These are phyloP conservation scores for Stomatorhinus walkeri DNA, from an alignment of 2,797 vertebrate species.

Conservation along the genomic window DNA sequence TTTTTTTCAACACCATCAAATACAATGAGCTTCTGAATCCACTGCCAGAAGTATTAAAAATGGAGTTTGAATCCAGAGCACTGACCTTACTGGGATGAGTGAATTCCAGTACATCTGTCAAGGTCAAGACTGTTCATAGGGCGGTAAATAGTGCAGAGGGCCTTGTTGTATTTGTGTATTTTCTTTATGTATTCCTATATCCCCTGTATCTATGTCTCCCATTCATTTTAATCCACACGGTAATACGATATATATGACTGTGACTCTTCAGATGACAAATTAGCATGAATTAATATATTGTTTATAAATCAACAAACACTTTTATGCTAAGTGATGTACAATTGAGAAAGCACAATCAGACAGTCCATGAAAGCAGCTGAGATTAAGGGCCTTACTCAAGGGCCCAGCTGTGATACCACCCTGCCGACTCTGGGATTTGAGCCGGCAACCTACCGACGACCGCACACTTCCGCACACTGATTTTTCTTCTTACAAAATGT, in stretches of 20 bases:
- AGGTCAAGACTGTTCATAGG: slow-evolving; percentile 49
- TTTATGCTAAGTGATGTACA: background rate
- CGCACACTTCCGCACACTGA: background rate
- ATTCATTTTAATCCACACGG: background rate
- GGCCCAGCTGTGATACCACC: background rate
- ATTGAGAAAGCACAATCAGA: background rate
- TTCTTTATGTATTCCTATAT: background rate
- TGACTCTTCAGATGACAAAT: background rate
- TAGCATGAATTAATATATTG: background rate
- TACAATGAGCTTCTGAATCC: slow-evolving; percentile 41
- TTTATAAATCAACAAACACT: background rate
- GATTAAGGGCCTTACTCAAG: background rate
- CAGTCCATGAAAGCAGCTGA: background rate
- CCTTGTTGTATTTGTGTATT: background rate
- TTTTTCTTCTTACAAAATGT: background rate
- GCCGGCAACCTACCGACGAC: background rate
- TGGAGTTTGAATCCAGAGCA: slow-evolving; percentile 58
- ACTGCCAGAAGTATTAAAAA: slow-evolving; percentile 48
- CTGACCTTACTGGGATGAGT: slow-evolving; percentile 56
- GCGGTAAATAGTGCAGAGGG: slow-evolving; percentile 41
- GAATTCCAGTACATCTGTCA: slow-evolving; percentile 58
- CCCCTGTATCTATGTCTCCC: background rate
- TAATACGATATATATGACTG: background rate
- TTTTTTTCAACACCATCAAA: background rate
- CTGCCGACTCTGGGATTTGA: background rate